phyloP scores from a whole-genome alignment of 2,888 invertebrate genomes.

The Aporophyla lueneburgensis region DNA sequence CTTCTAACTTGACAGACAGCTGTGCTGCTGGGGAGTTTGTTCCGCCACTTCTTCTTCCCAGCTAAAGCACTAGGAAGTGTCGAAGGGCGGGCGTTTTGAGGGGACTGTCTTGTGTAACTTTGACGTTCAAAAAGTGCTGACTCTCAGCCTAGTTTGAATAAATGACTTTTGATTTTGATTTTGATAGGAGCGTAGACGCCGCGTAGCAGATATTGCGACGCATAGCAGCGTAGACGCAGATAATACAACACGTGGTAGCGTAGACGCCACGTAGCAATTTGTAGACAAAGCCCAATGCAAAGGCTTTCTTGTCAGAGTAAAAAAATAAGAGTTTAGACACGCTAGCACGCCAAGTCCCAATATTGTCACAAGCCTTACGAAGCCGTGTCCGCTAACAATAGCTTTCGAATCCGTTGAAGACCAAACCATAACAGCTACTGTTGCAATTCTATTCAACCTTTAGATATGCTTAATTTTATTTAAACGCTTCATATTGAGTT shows the following conservation, averaged over 20 bases:
- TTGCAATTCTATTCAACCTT: slow-evolving; percentile 65
- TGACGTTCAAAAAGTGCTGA: no score
- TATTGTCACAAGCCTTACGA: slow-evolving; percentile 64
- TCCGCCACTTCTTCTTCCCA: no score
- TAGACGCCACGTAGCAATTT: not conserved
- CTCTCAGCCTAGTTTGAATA: no score
- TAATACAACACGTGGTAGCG: not conserved
- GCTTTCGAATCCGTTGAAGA: slow-evolving; percentile 80
- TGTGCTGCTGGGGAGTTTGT: no score
- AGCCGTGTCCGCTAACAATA: slow-evolving; percentile 69
- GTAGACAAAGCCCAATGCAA: not conserved
- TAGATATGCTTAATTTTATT: slow-evolving; percentile 45
- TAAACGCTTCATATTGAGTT: slow-evolving; percentile 11
- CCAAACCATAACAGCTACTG: slow-evolving; percentile 73
- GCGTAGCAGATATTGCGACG: not conserved
- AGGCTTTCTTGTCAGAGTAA: slow-evolving; percentile 51
- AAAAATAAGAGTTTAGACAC: slow-evolving; percentile 67
- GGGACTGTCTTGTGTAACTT: no score
- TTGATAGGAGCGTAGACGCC: not conserved
- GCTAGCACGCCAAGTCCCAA: slow-evolving; percentile 58
- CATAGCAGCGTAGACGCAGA: not conserved
- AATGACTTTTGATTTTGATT: no score
- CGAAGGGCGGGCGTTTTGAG: no score
- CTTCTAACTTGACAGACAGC: no score
- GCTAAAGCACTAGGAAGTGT: no score